Conservation (phyloP, 2,797 vertebrate species). For the Phataginus tricuspis region DNA sequence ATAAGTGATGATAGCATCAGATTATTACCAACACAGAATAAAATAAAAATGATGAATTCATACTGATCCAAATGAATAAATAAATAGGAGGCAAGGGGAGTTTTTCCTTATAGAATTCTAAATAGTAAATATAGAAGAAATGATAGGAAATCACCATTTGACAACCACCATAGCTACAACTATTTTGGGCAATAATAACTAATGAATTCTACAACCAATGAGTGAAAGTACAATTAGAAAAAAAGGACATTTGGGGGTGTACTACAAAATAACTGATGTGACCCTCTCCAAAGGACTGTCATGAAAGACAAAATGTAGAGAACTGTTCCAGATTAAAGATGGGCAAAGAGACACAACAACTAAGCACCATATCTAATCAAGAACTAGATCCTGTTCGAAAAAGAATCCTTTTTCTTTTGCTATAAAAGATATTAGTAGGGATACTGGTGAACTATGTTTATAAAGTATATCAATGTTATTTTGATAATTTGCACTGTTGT, state of each 20-base stretch:
- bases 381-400: not conserved
- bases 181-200: not conserved
- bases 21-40: constrained; percentile 4
- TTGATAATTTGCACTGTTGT: not conserved
- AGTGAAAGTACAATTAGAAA: not conserved
- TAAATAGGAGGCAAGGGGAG: not conserved
- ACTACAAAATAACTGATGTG: not conserved
- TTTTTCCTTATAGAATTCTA: not conserved
- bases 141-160: not conserved
- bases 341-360: not conserved
- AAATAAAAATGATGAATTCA: constrained; percentile 13
- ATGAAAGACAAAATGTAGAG: not conserved
- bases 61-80: not conserved
- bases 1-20: not conserved
- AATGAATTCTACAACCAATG: not conserved
- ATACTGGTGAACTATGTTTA: not conserved
- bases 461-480: not conserved
- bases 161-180: not conserved
- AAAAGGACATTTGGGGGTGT: not conserved
- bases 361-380: not conserved
- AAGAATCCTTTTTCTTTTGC: not conserved
- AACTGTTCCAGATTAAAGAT: not conserved
- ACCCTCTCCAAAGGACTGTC: not conserved
- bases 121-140: not conserved
- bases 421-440: not conserved